Evolutionary conservation across 1,140 invertebrate species (phyloP).

Genomic region (Anastatus disparis): DNA sequence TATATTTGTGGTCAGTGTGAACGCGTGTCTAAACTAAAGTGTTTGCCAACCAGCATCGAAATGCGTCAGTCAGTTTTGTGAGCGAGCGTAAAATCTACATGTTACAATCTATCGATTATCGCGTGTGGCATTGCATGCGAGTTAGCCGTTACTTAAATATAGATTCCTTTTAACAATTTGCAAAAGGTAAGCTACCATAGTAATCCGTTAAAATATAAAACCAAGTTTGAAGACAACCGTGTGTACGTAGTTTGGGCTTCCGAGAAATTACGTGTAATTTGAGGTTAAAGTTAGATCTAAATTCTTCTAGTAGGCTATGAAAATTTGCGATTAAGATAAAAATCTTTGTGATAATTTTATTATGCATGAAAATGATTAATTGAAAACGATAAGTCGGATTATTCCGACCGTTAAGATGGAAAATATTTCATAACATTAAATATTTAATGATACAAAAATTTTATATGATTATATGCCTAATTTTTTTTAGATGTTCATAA

Average conservation of each 20-base stretch:
- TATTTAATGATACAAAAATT: no score
- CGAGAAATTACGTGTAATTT: background rate
- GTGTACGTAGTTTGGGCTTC: background rate
- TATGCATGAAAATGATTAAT: no score
- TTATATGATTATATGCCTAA: no score
- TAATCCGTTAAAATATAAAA: background rate
- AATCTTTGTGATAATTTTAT: no score
- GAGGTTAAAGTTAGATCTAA: background rate
- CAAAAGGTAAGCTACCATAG: no score
- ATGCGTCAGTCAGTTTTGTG: background rate
- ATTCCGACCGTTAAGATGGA: no score
- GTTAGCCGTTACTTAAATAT: background rate
- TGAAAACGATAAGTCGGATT: no score
- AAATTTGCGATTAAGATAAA: no score
- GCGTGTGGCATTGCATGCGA: background rate
- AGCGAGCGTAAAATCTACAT: background rate
- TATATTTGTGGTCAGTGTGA: background rate
- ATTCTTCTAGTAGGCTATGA: background rate
- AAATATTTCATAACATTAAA: no score
- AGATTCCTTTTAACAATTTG: background rate
- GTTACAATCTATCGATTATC: conserved; percentile 17
- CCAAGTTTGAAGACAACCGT: no score
- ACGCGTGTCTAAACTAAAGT: background rate
- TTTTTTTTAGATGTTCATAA: no score
- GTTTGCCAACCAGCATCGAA: background rate